A percentile compares a stretch with the other conserved stretches of the same genome.
Conservation (phyloP, 1,140 invertebrate species). For the Grapholita molesta region DNA sequence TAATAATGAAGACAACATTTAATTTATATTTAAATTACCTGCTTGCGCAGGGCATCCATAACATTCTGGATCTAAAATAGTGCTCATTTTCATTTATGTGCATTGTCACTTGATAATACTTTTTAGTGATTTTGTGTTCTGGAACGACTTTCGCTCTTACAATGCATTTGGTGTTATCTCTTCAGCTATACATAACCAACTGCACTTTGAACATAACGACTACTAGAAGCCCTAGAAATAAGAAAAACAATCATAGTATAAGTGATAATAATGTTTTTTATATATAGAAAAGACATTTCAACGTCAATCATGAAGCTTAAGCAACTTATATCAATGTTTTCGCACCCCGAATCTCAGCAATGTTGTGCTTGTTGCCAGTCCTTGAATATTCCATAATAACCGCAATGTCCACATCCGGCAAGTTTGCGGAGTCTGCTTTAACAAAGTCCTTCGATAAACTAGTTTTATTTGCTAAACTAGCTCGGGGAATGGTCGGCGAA, state of each 20-base stretch:
- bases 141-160: conserved; percentile 23
- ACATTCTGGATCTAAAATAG: conserved; percentile 21
- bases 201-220: conserved; percentile 20
- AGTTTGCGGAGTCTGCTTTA: too few species aligned
- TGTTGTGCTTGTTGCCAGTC: background rate
- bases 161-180: conserved; percentile 10
- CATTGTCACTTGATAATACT: conserved; percentile 19
- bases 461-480: too few species aligned
- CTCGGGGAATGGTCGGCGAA: too few species aligned
- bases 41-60: conserved; percentile 33
- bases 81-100: conserved; percentile 24
- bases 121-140: conserved; percentile 21
- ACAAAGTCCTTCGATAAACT: background rate
- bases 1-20: too few species aligned
- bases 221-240: too few species aligned
- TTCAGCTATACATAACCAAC: conserved; percentile 22
- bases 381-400: too few species aligned
- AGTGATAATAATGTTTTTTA: background rate
- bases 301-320: too few species aligned
- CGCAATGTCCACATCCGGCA: too few species aligned
- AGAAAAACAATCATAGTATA: background rate
- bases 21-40: background rate
- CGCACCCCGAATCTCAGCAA: conserved; percentile 10
- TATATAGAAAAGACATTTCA: background rate
- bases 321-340: background rate